Base-by-base conservation (phyloP, 2,888 invertebrate species). In the Seira sanloemensis region DNA sequence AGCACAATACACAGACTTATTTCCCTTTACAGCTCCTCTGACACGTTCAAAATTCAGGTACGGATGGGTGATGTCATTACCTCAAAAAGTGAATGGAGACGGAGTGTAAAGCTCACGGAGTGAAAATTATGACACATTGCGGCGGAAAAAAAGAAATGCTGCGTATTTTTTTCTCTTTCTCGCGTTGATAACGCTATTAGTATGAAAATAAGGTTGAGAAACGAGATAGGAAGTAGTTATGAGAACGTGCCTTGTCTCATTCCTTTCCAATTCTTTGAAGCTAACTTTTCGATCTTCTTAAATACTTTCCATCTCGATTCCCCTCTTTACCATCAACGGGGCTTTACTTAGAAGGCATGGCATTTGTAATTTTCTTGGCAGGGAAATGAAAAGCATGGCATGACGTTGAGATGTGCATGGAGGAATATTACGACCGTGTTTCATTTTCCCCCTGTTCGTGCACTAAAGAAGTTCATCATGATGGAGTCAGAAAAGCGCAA, bases 401-500 rank as follows among this genome's bases (percentile, higher is more conserved):
- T 73, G 37, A 58, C n/a, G 9, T 58, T 58, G 58, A 12, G n/a
- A 4, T n/a, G n/a, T 58, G 58, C 9, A 58, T 67, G 67, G 72
- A 79, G 72, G 46, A n/a, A n/a, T n/a, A n/a, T n/a, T n/a, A 65
- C 12, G 66, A 79, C 68, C 79, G 73, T 73, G 73, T 37, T 66
- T 79, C 71, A 72, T 73, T 79, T 58, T 58, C 2, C n/a, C 2
- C 2, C n/a, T 9, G 58, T 4, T 58, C 16, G n/a, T 12, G n/a
- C 58, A 7, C 37, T 7, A 37, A 12, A 37, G 37, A 37, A 37
- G 12, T 7, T 7, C 5, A 37, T 37, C 37, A 12, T 58, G 58
- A 58, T 58, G 2, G 58, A 58, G n/a, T 58, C 58, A 58, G 58
- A 58, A 58, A 58, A 58, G 16, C 58, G 58, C 58, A 58, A 18